phyloP scores from a whole-genome alignment of 2,888 invertebrate genomes.

The Cryptosula pallasiana region DNA sequence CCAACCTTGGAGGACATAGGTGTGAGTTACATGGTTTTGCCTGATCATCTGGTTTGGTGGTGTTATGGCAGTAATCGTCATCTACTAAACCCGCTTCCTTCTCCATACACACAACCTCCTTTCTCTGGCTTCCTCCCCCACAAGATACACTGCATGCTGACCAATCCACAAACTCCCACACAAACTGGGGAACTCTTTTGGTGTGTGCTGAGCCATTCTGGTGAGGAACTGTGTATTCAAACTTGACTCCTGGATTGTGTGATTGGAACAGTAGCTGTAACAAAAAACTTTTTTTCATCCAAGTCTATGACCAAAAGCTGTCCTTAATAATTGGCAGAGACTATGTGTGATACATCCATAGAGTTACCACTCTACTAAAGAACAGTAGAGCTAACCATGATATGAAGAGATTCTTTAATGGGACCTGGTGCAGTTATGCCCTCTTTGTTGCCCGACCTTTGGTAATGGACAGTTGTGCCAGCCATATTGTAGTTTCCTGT shows the following conservation, averaged over 20 bases:
- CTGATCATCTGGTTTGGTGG: constrained; percentile 56
- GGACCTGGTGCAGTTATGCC: constrained; percentile 76
- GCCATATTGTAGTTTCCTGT: constrained; percentile 78
- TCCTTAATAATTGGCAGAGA: no score
- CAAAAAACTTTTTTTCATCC: constrained; percentile 26
- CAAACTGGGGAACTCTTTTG: constrained; percentile 59
- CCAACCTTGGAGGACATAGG: constrained; percentile 62
- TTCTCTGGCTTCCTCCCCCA: constrained; percentile 65
- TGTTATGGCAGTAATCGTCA: constrained; percentile 52
- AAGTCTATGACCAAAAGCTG: no score
- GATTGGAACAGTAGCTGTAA: constrained; percentile 66
- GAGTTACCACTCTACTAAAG: background rate
- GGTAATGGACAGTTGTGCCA: constrained; percentile 72
- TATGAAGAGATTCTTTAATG: constrained; percentile 70
- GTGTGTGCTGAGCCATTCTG: constrained; percentile 55
- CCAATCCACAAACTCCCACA: constrained; percentile 77
- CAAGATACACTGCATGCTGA: constrained; percentile 72
- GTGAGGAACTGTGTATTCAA: constrained; percentile 74
- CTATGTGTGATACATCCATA: background rate
- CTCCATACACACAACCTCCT: constrained; percentile 57
- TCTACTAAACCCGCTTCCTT: constrained; percentile 62
- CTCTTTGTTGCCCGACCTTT: constrained; percentile 69
- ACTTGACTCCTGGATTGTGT: constrained; percentile 72
- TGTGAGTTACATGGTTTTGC: constrained; percentile 65
- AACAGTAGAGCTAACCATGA: constrained; percentile 63